Evolutionary conservation across 2,888 invertebrate genomes (phyloP).

Genomic region (Napeogenes sylphis): DNA sequence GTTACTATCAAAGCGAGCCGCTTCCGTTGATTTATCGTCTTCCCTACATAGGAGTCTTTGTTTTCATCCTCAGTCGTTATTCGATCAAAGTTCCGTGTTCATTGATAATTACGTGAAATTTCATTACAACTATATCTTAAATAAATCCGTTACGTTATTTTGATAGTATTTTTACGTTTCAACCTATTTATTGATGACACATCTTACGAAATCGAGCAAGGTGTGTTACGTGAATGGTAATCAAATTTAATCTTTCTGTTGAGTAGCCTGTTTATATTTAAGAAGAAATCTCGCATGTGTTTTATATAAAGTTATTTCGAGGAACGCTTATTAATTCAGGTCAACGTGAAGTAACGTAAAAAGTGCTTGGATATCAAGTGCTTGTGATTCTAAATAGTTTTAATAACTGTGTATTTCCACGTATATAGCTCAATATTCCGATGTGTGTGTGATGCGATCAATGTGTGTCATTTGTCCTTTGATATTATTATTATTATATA

Average conservation of each 20-base stretch:
- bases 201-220: neutral
- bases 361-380: neutral
- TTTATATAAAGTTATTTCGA: slow-evolving; percentile 12
- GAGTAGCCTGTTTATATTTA: slow-evolving; percentile 2
- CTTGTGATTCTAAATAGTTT: neutral
- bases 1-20: slow-evolving; percentile 58
- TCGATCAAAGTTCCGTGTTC: slow-evolving; percentile 48
- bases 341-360: slow-evolving; percentile 8
- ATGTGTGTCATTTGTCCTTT: no score
- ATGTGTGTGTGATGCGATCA: no score
- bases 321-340: slow-evolving; percentile 14
- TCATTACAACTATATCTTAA: no score
- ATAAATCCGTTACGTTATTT: no score
- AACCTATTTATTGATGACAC: no score
- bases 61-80: slow-evolving; percentile 49
- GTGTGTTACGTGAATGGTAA: neutral
- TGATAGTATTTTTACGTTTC: no score
- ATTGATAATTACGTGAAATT: no score
- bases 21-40: slow-evolving; percentile 61
- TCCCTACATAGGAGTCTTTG: slow-evolving; percentile 52
- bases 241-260: slow-evolving; percentile 1
- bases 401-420: no score
- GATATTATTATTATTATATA: neutral
- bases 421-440: no score
- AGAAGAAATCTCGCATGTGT: slow-evolving; percentile 4